Conservation (phyloP, 2,888 invertebrate genomes). For the Philopedon plagiatum region DNA sequence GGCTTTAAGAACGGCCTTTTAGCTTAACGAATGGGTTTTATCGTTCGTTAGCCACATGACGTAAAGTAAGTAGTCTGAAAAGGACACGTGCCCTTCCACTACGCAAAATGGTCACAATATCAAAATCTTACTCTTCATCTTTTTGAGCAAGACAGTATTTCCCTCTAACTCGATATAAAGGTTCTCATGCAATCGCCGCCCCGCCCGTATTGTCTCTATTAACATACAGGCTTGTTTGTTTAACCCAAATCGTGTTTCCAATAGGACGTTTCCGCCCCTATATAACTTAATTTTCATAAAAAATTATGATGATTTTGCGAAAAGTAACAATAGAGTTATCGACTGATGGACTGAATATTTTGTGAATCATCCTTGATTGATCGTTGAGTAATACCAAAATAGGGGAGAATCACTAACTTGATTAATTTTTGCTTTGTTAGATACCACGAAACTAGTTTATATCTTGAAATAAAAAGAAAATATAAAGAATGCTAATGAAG, state of each 20-base stretch:
- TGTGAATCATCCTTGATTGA: constrained; percentile 33
- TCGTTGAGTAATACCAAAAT: constrained; percentile 10
- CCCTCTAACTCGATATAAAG: too few relatives aligned
- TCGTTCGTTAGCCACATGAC: too few relatives aligned
- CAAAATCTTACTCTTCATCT: too few relatives aligned
- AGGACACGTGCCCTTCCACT: too few relatives aligned
- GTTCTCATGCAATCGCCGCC: too few relatives aligned
- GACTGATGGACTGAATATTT: constrained; percentile 35
- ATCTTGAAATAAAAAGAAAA: too few relatives aligned
- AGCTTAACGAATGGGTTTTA: too few relatives aligned
- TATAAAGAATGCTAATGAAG: too few relatives aligned
- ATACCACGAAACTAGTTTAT: not conserved
- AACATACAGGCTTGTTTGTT: constrained; percentile 14
- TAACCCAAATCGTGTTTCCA: constrained; percentile 2
- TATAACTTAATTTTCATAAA: constrained; percentile 22
- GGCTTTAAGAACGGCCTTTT: too few relatives aligned
- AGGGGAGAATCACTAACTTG: not conserved
- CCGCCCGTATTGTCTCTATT: constrained; percentile 22
- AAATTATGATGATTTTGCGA: constrained; percentile 33
- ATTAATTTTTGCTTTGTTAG: constrained; percentile 1
- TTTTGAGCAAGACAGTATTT: too few relatives aligned
- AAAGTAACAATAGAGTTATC: constrained; percentile 26
- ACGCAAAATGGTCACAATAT: too few relatives aligned
- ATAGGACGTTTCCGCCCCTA: constrained; percentile 2
- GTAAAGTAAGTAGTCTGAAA: too few relatives aligned